Evolutionary conservation across 2,113 vertebrate species (phyloP), one percentile per base, ranked within the genome.

Genomic region (Oncorhynchus kisutch): DNA sequence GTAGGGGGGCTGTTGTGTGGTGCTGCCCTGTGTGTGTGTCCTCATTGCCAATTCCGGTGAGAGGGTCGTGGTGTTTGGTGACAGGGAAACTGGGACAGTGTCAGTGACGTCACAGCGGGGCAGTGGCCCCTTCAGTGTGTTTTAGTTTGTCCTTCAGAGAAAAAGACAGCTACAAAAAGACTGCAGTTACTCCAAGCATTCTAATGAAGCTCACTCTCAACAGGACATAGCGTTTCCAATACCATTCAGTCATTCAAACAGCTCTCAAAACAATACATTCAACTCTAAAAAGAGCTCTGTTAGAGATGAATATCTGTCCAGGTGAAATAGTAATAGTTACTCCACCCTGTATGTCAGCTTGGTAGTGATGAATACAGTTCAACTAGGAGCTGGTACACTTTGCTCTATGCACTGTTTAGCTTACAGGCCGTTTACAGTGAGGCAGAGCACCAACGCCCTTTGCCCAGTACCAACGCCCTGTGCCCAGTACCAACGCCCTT

Each of bases 51-150:
- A 81, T 64, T 71, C 73, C 81, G 87, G 81, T 81, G 86, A 86
- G 78, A 78, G 81, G 79, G 86, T 89, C 80, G 74, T 68, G 84
- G 91, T 93, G 90, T 92, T 91, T 69, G 85, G 86, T 91, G 87
- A 92, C 90, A 83, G 85, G 71, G 84, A 82, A 91, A 87, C 88
- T 88, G 74, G 88, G 84, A 51, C 82, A 86, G 77, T 73, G 84
- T 59, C 82, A 86, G 75, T 72, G 82, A 74, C 82, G 77, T 72
- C 82, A 81, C 82, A 79, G 74, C 71, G 72, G 77, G 81, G 76
- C 1, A 79, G 68, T 45, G 83, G 86, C 82, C 77, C 70, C 79
- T 69, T 74, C 80, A 49, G n/a, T 59, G 74, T 67, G 77, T 84
- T 85, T 73, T 65, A 73, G 73, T 88, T 80, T 82, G 84, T 78